Evolutionary conservation across 2,113 vertebrate genomes (phyloP).

Genomic region (Galeopterus variegatus): DNA sequence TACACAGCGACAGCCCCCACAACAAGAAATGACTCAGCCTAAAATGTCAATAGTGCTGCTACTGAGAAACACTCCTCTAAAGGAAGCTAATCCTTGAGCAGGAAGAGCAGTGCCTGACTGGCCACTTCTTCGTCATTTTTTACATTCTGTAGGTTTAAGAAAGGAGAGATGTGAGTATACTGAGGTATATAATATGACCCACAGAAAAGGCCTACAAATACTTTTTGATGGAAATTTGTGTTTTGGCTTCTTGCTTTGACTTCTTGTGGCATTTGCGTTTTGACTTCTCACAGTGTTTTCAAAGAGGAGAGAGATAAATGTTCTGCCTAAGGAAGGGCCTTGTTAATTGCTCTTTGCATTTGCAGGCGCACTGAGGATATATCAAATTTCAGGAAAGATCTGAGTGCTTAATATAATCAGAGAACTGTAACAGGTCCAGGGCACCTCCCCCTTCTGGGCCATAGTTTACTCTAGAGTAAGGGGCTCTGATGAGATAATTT

Average conservation of each 20-base stretch:
- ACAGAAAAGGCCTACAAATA: neutral
- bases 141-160: neutral
- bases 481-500: neutral
- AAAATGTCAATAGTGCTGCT: neutral
- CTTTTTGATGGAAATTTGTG: neutral
- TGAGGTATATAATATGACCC: neutral
- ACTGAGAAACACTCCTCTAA: neutral
- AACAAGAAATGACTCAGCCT: neutral
- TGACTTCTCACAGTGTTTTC: neutral
- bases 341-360: neutral
- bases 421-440: neutral
- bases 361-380: neutral
- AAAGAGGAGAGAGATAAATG: neutral
- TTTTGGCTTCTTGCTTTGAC: neutral
- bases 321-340: neutral
- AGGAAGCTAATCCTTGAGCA: neutral
- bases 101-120: neutral
- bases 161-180: neutral
- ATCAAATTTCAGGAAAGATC: neutral
- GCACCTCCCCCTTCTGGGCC: neutral
- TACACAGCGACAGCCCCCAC: neutral
- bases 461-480: neutral
- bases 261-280: conserved; percentile 7
- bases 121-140: neutral
- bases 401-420: neutral